Percentiles rank a stretch among this genome's conserved stretches.
These are phyloP conservation scores for Artemia sinica DNA, from an alignment of 2,888 invertebrate genomes.

Conservation along the genomic window DNA sequence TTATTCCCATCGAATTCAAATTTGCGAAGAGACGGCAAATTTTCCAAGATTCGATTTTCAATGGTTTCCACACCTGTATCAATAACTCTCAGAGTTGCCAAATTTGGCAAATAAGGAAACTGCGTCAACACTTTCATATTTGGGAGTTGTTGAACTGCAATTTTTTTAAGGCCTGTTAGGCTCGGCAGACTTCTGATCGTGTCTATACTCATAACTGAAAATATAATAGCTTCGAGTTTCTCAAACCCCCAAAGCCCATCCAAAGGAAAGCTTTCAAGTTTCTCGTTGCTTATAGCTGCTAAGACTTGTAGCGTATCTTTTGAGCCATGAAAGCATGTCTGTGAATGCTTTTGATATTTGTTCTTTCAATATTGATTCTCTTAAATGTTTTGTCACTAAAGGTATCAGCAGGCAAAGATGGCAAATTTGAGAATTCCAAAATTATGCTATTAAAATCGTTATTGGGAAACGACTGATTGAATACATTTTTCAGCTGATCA, in stretches of 20 bases:
- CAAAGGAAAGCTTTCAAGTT: background rate
- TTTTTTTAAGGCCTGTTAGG: background rate
- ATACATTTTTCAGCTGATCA: background rate
- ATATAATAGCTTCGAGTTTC: background rate
- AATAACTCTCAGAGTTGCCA: background rate
- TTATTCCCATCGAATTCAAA: conserved; percentile 6
- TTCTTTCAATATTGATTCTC: conserved; percentile 3
- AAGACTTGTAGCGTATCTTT: background rate
- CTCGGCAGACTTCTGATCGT: background rate
- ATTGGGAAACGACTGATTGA: background rate
- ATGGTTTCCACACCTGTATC: background rate
- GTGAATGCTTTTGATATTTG: background rate
- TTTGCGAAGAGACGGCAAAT: background rate
- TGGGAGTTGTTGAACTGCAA: background rate
- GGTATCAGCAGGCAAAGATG: background rate
- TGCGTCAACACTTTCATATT: background rate
- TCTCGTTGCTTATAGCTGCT: background rate
- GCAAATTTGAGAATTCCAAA: background rate
- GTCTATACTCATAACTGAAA: background rate
- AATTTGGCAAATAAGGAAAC: conserved; percentile 14
- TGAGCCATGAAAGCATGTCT: background rate
- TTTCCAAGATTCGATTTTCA: background rate
- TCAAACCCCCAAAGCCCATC: conserved; percentile 13
- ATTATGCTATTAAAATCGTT: background rate
- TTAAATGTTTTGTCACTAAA: background rate